Percentiles rank a stretch among this genome's conserved stretches.
phyloP scores from a whole-genome alignment of 2,113 vertebrate species.

The human region GRCh38 chr4:91332001-91332500 shows the following conservation, averaged over 20 bases:
- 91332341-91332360: neutral
- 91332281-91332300: constrained; percentile 34
- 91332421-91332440: neutral
- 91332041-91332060: constrained; percentile 40
- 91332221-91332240: constrained; percentile 39
- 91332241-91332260: constrained; percentile 24
- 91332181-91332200: constrained; percentile 24
- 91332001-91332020: constrained; percentile 52
- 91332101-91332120: constrained; percentile 33
- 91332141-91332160: constrained; percentile 55
- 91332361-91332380: neutral
- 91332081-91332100: constrained; percentile 7
- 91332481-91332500: neutral
- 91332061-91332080: constrained; percentile 35
- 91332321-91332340: constrained; percentile 1
- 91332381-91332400: constrained; percentile 9
- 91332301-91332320: neutral
- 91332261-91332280: constrained; percentile 12
- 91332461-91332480: neutral
- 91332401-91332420: constrained; percentile 1
- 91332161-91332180: constrained; percentile 41
- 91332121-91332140: constrained; percentile 47
- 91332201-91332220: constrained; percentile 43
- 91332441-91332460: neutral
- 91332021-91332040: constrained; percentile 45